Base-by-base conservation (phyloP, 2,113 vertebrate genomes). In the Rhagologus leucostigma region DNA sequence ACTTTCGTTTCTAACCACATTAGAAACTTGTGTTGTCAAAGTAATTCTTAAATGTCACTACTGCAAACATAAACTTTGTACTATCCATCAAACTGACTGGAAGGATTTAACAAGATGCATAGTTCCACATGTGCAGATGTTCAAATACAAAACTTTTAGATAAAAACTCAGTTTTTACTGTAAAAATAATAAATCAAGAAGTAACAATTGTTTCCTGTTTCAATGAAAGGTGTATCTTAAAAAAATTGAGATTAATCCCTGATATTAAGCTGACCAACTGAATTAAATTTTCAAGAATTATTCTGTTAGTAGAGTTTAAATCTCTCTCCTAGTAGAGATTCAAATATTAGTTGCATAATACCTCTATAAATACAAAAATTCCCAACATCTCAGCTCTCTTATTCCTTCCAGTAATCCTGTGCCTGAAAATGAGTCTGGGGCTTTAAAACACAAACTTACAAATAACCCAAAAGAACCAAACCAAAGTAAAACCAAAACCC, bases 351-450 rank as follows among this genome's bases (percentile, higher is more conserved):
- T 71, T 86, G 50, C 8, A 0, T 29, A 79, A 74, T 70, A 76
- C 14, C 30, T 68, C 41, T 89, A 37, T 50, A 96, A 92, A 95
- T 57, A 93, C 10, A 93, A 62, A 89, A 55, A 74, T 57, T 70
- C 55, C 78, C 60, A 77, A n/a, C 11, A 82, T 77, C 92, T 75
- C 86, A 89, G 53, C 62, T 95, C 71, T 95, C 89, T 95, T 76
- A 74, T 29, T 75, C 33, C 71, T 96, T 95, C 69, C 65, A 95
- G 78, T 70, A 96, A 87, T 71, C 88, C 56, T 35, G 37, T 74
- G 62, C 62, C 82, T 93, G 71, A 60, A 79, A 89, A 30, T 22
- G 11, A 77, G 10, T 67, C 65, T 16, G 47, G 41, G 15, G 60
- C 17, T 46, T 75, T 37, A 52, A 73, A 84, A 46, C 23, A 52